These are phyloP conservation scores for Anorthoa munda DNA, from an alignment of 2,888 invertebrate species.

Conservation along the genomic window DNA sequence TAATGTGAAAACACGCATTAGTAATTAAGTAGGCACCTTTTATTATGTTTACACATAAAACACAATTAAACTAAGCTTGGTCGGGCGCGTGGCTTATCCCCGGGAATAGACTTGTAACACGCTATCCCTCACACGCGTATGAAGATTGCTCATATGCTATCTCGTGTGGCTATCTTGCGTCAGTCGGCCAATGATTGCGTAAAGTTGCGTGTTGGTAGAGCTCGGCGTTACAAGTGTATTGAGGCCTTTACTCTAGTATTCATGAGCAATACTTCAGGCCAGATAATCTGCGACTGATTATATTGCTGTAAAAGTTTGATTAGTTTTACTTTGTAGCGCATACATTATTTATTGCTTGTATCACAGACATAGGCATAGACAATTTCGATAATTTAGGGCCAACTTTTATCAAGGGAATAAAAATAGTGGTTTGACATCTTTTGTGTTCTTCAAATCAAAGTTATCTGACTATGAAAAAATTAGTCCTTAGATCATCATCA, in stretches of 20 bases:
- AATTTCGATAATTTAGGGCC: not conserved
- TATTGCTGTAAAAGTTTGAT: conserved; percentile 37
- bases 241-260: conserved; percentile 28
- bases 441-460: too few species aligned
- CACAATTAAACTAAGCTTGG: conserved; percentile 52
- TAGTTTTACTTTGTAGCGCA: conserved; percentile 20
- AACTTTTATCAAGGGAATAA: too few species aligned
- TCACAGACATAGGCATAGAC: not conserved
- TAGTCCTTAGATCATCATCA: too few species aligned
- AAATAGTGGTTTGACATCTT: too few species aligned
- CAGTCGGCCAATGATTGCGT: not conserved
- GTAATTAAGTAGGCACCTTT: conserved; percentile 56
- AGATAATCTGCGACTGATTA: conserved; percentile 56
- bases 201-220: not conserved
- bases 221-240: conserved; percentile 16
- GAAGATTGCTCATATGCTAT: conserved; percentile 8
- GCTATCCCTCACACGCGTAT: not conserved
- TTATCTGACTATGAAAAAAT: too few species aligned
- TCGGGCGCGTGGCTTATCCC: conserved; percentile 25
- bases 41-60: conserved; percentile 54
- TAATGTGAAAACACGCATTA: conserved; percentile 53
- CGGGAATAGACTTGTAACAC: conserved; percentile 34
- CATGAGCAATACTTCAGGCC: conserved; percentile 52
- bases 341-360: conserved; percentile 34
- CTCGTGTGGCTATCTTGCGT: not conserved